phyloP scores from a whole-genome alignment of 1,140 invertebrate genomes.

The Hyles euphorbiae region DNA sequence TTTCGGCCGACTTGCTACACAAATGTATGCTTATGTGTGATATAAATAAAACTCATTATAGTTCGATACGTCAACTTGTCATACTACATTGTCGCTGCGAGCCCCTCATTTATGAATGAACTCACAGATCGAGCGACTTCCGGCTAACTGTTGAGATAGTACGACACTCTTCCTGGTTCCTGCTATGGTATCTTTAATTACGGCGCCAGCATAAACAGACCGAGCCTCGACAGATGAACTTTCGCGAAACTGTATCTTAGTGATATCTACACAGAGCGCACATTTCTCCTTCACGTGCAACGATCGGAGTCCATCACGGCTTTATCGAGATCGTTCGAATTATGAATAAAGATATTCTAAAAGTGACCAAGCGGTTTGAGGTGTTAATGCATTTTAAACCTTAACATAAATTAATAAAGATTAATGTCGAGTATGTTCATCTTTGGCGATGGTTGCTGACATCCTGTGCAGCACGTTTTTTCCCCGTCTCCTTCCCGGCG shows the following conservation, averaged over 20 bases:
- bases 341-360: slow-evolving; percentile 72
- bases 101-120: slow-evolving; percentile 72
- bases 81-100: slow-evolving; percentile 60
- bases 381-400: slow-evolving; percentile 32
- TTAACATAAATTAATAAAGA: slow-evolving; percentile 33
- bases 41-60: slow-evolving; percentile 44
- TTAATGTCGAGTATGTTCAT: slow-evolving; percentile 28
- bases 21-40: slow-evolving; percentile 35
- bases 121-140: slow-evolving; percentile 72
- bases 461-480: slow-evolving; percentile 69
- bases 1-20: slow-evolving; percentile 30
- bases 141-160: slow-evolving; percentile 75
- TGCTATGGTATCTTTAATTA: slow-evolving; percentile 72
- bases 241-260: slow-evolving; percentile 22
- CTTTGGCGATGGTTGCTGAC: slow-evolving; percentile 37
- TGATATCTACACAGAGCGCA: slow-evolving; percentile 30
- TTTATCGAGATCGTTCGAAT: slow-evolving; percentile 64
- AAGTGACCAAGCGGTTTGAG: slow-evolving; percentile 36
- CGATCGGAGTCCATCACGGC: slow-evolving; percentile 51
- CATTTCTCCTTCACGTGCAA: slow-evolving; percentile 29
- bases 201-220: slow-evolving; percentile 55
- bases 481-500: slow-evolving; percentile 67
- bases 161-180: slow-evolving; percentile 75
- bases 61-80: slow-evolving; percentile 36
- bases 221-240: slow-evolving; percentile 20